Conservation (phyloP, 2,888 invertebrate genomes). For the Cistogaster globosa region DNA sequence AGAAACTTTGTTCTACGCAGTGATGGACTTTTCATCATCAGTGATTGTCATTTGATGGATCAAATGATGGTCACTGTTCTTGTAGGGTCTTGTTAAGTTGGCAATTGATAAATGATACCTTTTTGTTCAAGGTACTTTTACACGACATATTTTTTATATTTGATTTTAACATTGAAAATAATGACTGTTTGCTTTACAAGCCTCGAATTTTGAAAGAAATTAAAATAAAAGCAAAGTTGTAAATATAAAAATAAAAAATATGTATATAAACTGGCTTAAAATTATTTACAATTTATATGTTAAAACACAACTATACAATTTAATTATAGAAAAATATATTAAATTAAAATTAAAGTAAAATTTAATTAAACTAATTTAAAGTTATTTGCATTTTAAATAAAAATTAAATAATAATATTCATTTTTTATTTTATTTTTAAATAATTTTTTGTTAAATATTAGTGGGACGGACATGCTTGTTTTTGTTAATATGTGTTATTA, state of each 20-base stretch:
- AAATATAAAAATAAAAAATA: constrained; percentile 6
- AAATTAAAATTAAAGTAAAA: constrained; percentile 39
- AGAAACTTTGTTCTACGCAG: too few relatives aligned
- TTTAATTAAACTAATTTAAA: constrained; percentile 18
- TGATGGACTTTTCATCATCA: too few relatives aligned
- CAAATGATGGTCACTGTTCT: too few relatives aligned
- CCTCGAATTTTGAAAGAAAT: background rate
- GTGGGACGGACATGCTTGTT: constrained; percentile 67
- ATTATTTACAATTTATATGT: constrained; percentile 57
- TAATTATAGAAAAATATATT: constrained; percentile 59
- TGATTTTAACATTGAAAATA: too few relatives aligned
- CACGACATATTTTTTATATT: too few relatives aligned
- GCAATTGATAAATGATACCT: too few relatives aligned
- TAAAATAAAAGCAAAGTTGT: background rate
- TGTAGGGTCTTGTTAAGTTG: too few relatives aligned
- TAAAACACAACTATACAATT: constrained; percentile 56
- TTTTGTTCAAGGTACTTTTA: too few relatives aligned
- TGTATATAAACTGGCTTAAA: constrained; percentile 50
- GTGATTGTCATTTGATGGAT: too few relatives aligned
- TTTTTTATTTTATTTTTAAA: constrained; percentile 16
- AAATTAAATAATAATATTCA: constrained; percentile 29
- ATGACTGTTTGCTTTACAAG: background rate
- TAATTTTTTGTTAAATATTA: constrained; percentile 53
- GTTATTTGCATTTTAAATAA: constrained; percentile 36
- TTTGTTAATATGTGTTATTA: constrained; percentile 44